phyloP scores from a whole-genome alignment of 23 tunicate species.

The Styela plicata region DNA sequence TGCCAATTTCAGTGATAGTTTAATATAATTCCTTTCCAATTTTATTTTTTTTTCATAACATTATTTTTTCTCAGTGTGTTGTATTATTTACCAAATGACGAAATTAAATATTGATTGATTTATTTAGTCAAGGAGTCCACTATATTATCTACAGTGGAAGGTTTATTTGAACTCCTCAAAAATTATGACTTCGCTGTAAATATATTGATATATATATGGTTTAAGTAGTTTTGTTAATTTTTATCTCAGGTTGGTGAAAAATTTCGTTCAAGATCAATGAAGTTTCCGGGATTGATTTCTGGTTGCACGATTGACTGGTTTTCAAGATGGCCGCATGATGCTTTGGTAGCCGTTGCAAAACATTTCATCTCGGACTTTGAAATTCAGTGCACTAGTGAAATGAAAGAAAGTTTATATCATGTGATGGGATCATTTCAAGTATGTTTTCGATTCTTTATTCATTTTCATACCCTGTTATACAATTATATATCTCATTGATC shows the following conservation, averaged over 20 bases:
- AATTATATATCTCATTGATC: no score
- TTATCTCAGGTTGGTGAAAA: slow-evolving; percentile 71
- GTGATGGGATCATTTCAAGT: slow-evolving; percentile 98
- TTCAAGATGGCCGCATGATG: slow-evolving; percentile 94
- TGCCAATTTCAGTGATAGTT: no score
- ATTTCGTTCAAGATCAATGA: slow-evolving; percentile 89
- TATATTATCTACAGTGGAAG: no score
- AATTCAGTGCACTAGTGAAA: slow-evolving; percentile 69
- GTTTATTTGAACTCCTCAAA: no score
- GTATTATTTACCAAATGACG: no score
- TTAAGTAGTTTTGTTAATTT: background rate
- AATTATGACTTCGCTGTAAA: no score
- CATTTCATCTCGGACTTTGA: slow-evolving; percentile 76
- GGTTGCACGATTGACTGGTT: slow-evolving; percentile 99
- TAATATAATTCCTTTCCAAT: no score
- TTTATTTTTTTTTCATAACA: no score
- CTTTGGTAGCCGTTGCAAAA: slow-evolving; percentile 88
- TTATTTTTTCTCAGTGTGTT: no score
- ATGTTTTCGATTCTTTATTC: background rate
- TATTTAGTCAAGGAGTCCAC: no score
- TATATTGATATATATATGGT: background rate
- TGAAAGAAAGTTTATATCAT: slow-evolving; percentile 54
- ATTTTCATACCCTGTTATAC: no score
- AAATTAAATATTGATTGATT: no score
- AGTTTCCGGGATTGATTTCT: slow-evolving; percentile 94